Conservation (phyloP, 30 jellyfish, hydroid and myxozoan species). For the Pelagia noctiluca region DNA sequence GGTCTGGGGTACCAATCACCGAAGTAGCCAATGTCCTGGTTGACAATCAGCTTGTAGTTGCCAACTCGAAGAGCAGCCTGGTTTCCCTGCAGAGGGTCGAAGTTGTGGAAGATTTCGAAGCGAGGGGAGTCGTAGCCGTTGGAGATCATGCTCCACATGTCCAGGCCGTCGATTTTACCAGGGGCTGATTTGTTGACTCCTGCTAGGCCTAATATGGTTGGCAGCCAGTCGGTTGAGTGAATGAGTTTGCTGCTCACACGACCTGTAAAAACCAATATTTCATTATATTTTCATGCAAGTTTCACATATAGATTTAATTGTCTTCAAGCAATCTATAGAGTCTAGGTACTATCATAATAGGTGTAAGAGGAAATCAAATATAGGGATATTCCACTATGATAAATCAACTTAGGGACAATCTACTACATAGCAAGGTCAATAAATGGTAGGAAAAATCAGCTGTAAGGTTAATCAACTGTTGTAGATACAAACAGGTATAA, state of each 20-base stretch:
- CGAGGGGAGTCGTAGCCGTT: constrained; percentile 75
- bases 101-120: constrained; percentile 86
- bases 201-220: constrained; percentile 81
- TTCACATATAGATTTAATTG: too few species aligned
- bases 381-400: too few species aligned
- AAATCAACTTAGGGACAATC: too few species aligned
- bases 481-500: too few species aligned
- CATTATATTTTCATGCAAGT: not conserved
- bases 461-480: too few species aligned
- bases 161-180: constrained; percentile 78
- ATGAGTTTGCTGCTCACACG: constrained; percentile 82
- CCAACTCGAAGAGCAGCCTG: constrained; percentile 96
- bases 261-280: constrained; percentile 48
- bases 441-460: too few species aligned
- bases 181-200: constrained; percentile 42
- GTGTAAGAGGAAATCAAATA: too few species aligned
- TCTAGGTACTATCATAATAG: too few species aligned
- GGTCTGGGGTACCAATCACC: constrained; percentile 99
- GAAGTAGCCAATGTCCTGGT: constrained; percentile 91
- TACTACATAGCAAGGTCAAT: too few species aligned
- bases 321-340: too few species aligned
- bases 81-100: constrained; percentile 91
- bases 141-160: constrained; percentile 81
- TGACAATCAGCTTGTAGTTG: constrained; percentile 89
- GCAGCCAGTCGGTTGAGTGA: constrained; percentile 99